Percentiles rank a stretch among this genome's conserved stretches.
Conservation (phyloP, 2,888 invertebrate genomes). For the Salpingus planirostris region DNA sequence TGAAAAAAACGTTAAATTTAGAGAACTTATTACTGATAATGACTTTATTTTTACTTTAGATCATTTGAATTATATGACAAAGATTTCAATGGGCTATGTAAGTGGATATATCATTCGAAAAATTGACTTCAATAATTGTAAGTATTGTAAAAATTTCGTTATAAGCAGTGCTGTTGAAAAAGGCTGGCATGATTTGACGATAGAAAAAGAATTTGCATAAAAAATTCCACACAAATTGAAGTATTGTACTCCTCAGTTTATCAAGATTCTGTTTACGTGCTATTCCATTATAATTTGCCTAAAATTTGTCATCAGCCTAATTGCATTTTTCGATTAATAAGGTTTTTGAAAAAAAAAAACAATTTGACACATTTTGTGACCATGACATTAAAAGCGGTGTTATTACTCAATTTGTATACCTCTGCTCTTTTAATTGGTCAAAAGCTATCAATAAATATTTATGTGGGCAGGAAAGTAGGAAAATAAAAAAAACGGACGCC, state of each 20-base stretch:
- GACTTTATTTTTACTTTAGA: too few species aligned
- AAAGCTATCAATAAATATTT: background rate
- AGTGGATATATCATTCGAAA: slow-evolving; percentile 1
- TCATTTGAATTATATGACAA: background rate
- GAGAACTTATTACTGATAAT: background rate
- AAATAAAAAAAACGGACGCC: background rate
- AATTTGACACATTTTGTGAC: background rate
- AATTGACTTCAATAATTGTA: slow-evolving; percentile 1
- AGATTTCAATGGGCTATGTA: slow-evolving; percentile 1
- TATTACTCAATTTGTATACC: background rate
- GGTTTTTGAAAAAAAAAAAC: background rate
- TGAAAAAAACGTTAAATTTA: background rate
- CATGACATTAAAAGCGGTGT: background rate
- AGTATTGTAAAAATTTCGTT: background rate
- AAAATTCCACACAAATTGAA: slow-evolving; percentile 2
- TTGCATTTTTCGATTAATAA: background rate
- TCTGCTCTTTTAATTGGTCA: background rate
- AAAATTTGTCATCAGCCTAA: background rate
- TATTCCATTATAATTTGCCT: background rate
- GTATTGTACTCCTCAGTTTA: slow-evolving; percentile 2
- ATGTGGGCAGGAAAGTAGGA: background rate
- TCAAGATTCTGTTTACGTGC: background rate
- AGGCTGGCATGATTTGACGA: background rate
- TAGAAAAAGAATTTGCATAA: slow-evolving; percentile 1
- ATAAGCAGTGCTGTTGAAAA: background rate